Evolutionary conservation across 2,888 invertebrate genomes (phyloP), one percentile per base, ranked within the genome.

Genomic region (Embidobia sp.): DNA sequence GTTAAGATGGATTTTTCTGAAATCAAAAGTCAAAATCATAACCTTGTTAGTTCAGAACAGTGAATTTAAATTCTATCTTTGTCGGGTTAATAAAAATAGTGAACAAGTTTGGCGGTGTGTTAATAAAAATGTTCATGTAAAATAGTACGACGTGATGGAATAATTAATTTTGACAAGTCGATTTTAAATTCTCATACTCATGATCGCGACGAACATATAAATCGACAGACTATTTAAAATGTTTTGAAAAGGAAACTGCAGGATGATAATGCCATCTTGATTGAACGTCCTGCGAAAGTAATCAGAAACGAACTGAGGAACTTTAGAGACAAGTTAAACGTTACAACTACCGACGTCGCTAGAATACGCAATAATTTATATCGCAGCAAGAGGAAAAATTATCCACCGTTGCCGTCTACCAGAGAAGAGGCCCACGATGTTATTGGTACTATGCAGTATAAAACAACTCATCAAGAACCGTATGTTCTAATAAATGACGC

Each of bases 341-440:
- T 48, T 3, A 31, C 31, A n/a, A 16, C 31, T 3, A 16, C 10
- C 3, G 48, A 49, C 11, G 18, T 29, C 1, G 4, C 3, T 5
- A 31, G 35, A 19, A 35, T 51, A 10, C 5, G 15, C 33, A 22
- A 33, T 19, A 51, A 51, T 33, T 15, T 49, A 8, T 49, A 49
- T 18, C 2, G 6, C n/a, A 18, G 6, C 2, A 49, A 49, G 11
- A 29, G 48, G 15, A 7, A 1, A 7, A 18, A 5, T 33, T 8
- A 19, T 10, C 51, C 51, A 29, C 19, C 33, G 2, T 19, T 33
- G 10, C 55, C 55, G 0, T n/a, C 15, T 1, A 42, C 16, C 15
- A 16, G 1, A n/a, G 1, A 40, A 10, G 40, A 55, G 16, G 11
- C 27, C 1, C 55, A 55, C 7, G 18, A 42, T 1, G 10, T 10